A percentile compares a stretch with the other conserved stretches of the same genome.
Evolutionary conservation across 1,140 invertebrate species (phyloP).

Genomic region (Diachasma alloeum): DNA sequence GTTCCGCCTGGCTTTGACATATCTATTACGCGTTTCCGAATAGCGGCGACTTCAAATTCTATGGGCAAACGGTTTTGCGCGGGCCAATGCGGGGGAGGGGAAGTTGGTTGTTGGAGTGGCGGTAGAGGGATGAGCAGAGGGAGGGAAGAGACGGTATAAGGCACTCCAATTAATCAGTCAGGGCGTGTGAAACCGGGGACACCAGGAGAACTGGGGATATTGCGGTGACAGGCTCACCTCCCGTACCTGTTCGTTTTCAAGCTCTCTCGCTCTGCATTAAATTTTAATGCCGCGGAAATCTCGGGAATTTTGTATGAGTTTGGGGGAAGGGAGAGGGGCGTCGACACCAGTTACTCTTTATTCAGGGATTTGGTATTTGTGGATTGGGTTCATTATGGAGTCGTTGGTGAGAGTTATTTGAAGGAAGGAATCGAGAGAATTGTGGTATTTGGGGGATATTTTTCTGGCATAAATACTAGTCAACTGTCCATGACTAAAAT

Average conservation of each 20-base stretch:
- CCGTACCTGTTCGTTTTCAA: conserved; percentile 1
- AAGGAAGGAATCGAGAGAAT: no score
- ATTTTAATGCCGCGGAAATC: neutral
- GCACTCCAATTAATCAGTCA: conserved; percentile 62
- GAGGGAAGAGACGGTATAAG: conserved; percentile 36
- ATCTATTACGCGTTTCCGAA: conserved; percentile 62
- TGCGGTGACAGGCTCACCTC: neutral
- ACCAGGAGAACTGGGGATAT: conserved; percentile 6
- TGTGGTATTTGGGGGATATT: no score
- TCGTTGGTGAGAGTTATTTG: no score
- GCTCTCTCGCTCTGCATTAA: neutral
- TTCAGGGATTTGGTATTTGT: no score
- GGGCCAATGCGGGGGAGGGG: neutral
- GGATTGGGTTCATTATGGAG: no score
- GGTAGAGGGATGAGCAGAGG: conserved; percentile 25
- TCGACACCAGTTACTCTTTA: no score
- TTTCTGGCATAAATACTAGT: no score
- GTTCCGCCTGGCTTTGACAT: conserved; percentile 62
- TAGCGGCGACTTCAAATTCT: conserved; percentile 60
- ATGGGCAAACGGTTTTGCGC: conserved; percentile 30
- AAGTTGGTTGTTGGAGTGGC: neutral
- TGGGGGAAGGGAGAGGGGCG: neutral
- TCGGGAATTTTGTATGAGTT: neutral
- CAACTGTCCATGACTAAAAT: no score
- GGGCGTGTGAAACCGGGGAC: conserved; percentile 59